phyloP scores from a whole-genome alignment of 92 coral and sea anemone species.

The Virgularia gustaviana region DNA sequence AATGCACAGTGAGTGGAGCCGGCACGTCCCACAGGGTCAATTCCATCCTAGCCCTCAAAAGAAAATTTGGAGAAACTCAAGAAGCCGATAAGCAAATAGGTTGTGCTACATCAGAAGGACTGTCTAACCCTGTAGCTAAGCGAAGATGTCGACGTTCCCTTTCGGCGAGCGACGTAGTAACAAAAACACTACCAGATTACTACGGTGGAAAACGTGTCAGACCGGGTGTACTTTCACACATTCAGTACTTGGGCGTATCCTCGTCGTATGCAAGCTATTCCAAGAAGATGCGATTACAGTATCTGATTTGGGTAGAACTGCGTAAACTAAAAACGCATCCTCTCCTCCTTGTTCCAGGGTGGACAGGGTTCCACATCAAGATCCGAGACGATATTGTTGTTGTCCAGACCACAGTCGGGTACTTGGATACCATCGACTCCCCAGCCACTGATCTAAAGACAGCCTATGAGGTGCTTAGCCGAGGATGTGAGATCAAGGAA shows the following conservation, averaged over 20 bases:
- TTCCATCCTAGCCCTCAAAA: conserved; percentile 52
- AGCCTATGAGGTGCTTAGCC: conserved; percentile 49
- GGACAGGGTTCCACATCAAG: conserved; percentile 54
- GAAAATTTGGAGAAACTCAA: conserved; percentile 21
- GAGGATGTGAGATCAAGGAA: conserved; percentile 50
- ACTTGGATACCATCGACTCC: conserved; percentile 47
- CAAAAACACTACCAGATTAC: conserved; percentile 45
- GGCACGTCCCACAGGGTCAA: conserved; percentile 69
- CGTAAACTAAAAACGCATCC: conserved; percentile 51
- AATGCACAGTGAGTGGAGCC: conserved; percentile 59
- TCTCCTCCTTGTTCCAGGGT: conserved; percentile 52
- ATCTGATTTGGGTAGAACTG: conserved; percentile 52
- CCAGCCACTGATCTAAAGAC: conserved; percentile 61
- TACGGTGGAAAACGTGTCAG: conserved; percentile 51
- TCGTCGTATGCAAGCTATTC: conserved; percentile 41
- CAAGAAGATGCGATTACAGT: conserved; percentile 37
- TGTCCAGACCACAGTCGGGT: conserved; percentile 39
- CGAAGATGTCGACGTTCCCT: conserved; percentile 46
- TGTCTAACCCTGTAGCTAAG: conserved; percentile 35
- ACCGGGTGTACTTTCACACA: conserved; percentile 47
- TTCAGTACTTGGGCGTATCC: conserved; percentile 39
- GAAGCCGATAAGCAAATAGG: too few relatives aligned
- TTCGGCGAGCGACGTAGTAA: conserved; percentile 45
- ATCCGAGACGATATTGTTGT: conserved; percentile 32
- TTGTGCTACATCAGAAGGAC: conserved; percentile 22